Conservation (phyloP, 2,888 invertebrate species). For the Chymomyza amoena region DNA sequence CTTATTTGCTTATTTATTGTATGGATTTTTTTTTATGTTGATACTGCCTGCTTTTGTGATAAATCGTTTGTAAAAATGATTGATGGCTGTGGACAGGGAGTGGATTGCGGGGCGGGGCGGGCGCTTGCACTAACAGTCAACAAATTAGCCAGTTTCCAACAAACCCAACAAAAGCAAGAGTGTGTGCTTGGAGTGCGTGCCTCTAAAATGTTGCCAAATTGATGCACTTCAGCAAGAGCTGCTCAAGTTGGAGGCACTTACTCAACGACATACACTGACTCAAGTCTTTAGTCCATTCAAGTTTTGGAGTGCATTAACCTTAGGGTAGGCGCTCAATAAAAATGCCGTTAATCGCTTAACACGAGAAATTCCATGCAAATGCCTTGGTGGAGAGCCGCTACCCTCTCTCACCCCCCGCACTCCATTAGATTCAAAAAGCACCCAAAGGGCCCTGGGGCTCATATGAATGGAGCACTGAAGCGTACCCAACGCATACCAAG, state of each 20-base stretch:
- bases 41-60: constrained; percentile 54
- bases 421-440: neutral
- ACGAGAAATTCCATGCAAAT: constrained; percentile 38
- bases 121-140: neutral
- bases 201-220: constrained; percentile 48
- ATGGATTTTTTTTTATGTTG: constrained; percentile 5
- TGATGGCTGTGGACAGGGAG: constrained; percentile 39
- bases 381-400: neutral
- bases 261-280: neutral
- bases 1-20: constrained; percentile 60
- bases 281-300: constrained; percentile 16
- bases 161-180: neutral
- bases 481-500: neutral
- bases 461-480: constrained; percentile 20
- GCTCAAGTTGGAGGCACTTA: constrained; percentile 1
- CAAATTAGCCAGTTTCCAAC: constrained; percentile 19
- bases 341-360: constrained; percentile 63
- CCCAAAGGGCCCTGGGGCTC: neutral
- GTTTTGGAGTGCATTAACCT: constrained; percentile 67
- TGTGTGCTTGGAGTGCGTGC: neutral
- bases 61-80: constrained; percentile 71
- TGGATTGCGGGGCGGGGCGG: too few relatives aligned
- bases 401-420: too few relatives aligned
- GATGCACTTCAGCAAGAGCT: constrained; percentile 32
- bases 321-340: constrained; percentile 35